Evolutionary conservation across 2,888 invertebrate species (phyloP), one percentile per base, ranked within the genome.

Genomic region (Dione juno): DNA sequence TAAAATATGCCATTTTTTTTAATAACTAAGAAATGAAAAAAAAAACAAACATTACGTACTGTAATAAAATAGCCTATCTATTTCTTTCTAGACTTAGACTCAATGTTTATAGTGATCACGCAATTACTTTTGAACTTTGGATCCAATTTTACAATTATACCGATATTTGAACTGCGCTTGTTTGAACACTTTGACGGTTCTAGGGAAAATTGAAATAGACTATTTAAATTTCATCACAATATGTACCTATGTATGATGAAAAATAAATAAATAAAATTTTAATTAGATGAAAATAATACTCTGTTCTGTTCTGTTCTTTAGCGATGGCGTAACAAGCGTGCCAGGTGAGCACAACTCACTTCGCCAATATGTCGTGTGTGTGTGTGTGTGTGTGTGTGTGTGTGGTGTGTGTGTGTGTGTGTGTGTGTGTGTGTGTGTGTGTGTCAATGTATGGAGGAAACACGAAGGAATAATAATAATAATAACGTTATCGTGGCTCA

Each of bases 101-200:
- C 81, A 79, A 86, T 80, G 74, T 83, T 84, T 75, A 88, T 85
- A 37, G 82, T 83, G 75, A 88, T 81, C 69, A 82, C 78, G 77
- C 81, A 87, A 79, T 84, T 84, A 78, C 78, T 82, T 78, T 82
- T 82, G 77, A 74, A 74, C 74, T 76, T 79, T 77, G 78, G 82
- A 74, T 85, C 84, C 85, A 88, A 77, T 77, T 85, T 87, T 78
- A 89, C 77, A 74, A 84, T 79, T 52, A 88, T 81, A 82, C 81
- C 82, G 79, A 85, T 83, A 82, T 85, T 88, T 72, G 87, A 86
- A 72, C 78, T 79, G 63, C 76, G 77, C 75, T 78, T 83, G 77
- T 78, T 77, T 69, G 76, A 71, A 64, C 73, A 76, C 71, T 75
- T 72, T 66, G 66, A 52, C 21, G 73, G 66, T 73, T 76, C 87